phyloP scores from a whole-genome alignment of 2,888 invertebrate species.

The Drosophila colorata region DNA sequence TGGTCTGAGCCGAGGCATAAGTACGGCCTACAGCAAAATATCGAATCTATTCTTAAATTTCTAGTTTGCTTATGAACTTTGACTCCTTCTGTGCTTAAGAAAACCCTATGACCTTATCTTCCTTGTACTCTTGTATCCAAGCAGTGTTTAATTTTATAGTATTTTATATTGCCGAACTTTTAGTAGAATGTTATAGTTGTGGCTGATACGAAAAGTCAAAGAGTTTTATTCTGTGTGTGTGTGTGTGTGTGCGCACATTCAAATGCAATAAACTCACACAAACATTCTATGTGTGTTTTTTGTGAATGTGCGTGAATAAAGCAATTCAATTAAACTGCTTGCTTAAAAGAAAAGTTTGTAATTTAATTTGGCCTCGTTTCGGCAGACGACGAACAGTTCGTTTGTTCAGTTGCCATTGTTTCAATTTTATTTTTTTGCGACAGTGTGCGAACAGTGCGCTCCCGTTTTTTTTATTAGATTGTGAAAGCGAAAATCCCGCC shows the following conservation, averaged over 20 bases:
- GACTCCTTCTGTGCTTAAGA: not conserved
- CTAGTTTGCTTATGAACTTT: no score
- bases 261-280: slow-evolving; percentile 50
- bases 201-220: slow-evolving; percentile 7
- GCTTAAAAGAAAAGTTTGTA: slow-evolving; percentile 72
- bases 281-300: slow-evolving; percentile 11
- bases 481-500: slow-evolving; percentile 42
- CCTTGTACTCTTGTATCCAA: not conserved
- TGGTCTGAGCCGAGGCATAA: no score
- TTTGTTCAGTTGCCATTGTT: slow-evolving; percentile 44
- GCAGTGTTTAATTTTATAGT: not conserved
- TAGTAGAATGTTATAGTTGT: not conserved
- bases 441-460: slow-evolving; percentile 12
- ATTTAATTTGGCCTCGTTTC: slow-evolving; percentile 71
- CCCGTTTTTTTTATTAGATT: slow-evolving; percentile 65
- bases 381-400: slow-evolving; percentile 44
- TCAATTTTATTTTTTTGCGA: slow-evolving; percentile 53
- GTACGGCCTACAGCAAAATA: no score
- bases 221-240: slow-evolving; percentile 8
- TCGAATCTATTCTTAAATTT: no score
- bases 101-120: not conserved
- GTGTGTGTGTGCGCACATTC: slow-evolving; percentile 13
- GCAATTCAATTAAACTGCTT: slow-evolving; percentile 71
- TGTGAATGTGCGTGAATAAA: slow-evolving; percentile 19
- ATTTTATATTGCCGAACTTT: slow-evolving; percentile 1